Evolutionary conservation across 2,113 vertebrate genomes (phyloP).

Genomic region (Oxyruncus cristatus): DNA sequence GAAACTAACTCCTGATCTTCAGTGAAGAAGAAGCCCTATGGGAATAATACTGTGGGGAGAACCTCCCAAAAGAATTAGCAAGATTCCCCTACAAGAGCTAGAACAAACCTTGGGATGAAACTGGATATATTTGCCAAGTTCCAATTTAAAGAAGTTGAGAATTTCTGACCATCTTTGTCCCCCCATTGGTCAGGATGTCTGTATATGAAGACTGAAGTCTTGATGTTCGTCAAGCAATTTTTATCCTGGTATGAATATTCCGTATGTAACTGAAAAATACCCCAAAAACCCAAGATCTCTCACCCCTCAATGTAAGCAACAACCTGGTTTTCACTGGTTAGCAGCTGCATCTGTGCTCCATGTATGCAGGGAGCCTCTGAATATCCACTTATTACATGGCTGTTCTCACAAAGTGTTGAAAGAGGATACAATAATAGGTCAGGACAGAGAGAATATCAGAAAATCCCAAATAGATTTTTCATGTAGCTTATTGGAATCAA

Average conservation of each 20-base stretch:
- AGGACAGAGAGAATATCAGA: slow-evolving; percentile 43
- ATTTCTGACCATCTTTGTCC: not conserved
- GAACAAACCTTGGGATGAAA: not conserved
- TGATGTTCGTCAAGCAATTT: not conserved
- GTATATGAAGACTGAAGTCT: not conserved
- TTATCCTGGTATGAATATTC: not conserved
- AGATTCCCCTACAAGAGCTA: not conserved
- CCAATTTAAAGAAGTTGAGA: not conserved
- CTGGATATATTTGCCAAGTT: not conserved
- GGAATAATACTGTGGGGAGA: not conserved
- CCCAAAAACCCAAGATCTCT: not conserved
- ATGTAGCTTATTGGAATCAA: slow-evolving; percentile 38
- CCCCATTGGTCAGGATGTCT: not conserved
- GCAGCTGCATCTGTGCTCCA: not conserved
- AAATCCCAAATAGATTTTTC: slow-evolving; percentile 48
- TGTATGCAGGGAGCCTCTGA: not conserved
- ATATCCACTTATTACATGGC: not conserved
- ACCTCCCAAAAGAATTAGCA: not conserved
- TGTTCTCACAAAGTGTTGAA: not conserved
- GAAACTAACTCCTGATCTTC: not conserved
- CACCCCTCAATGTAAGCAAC: not conserved
- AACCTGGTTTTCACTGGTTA: not conserved
- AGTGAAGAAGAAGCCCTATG: not conserved
- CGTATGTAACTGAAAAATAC: not conserved
- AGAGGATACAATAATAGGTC: slow-evolving; percentile 1